Evolutionary conservation across 2,888 invertebrate species (phyloP), one percentile per base, ranked within the genome.

Genomic region (Rhamphomyia laevipes): DNA sequence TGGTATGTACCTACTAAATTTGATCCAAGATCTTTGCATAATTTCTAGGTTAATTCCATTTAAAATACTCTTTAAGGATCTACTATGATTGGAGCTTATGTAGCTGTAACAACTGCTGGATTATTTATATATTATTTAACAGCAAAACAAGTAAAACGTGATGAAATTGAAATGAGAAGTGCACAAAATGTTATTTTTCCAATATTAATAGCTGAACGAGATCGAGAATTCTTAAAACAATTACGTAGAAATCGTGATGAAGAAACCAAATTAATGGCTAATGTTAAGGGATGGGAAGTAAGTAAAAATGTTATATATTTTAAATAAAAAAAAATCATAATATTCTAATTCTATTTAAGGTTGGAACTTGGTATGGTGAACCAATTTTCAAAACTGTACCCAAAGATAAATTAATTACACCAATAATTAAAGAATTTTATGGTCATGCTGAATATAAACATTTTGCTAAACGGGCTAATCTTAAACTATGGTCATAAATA

Each of bases 281-380:
- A 93, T 67, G 88, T 91, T 13, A 84, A 86, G 50, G 86, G 86
- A 56, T 95, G 95, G 95, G 81, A 86, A 74, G 78, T 77, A 60
- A 58, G 48, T 47, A 10, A 4, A 12, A 33, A 12, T 4, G 3
- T 31, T 31, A 31, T 3, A 31, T 6, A 33, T 33, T 13, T 13
- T 5, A 33, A 33, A 33, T 13, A 12, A 33, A n/a, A 12, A 37
- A 16, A 37, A 16, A 11, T 37, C 9, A 13, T 21, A 12, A 13
- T 18, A n/a, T 18, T n/a, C 16, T 15, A 12, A 21, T 40, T 48
- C 48, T 42, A 27, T 51, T 53, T 45, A 45, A 67, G 67, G 68
- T 69, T 7, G 96, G 95, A 43, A 94, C 88, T 2, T 86, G 81
- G 69, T 90, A 83, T 57, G 91, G 91, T 6, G 85, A 89, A 64